A percentile compares a stretch with the other conserved stretches of the same genome.
Evolutionary conservation across 2,888 invertebrate genomes (phyloP).

Genomic region (Lasioglossum leucozonium): DNA sequence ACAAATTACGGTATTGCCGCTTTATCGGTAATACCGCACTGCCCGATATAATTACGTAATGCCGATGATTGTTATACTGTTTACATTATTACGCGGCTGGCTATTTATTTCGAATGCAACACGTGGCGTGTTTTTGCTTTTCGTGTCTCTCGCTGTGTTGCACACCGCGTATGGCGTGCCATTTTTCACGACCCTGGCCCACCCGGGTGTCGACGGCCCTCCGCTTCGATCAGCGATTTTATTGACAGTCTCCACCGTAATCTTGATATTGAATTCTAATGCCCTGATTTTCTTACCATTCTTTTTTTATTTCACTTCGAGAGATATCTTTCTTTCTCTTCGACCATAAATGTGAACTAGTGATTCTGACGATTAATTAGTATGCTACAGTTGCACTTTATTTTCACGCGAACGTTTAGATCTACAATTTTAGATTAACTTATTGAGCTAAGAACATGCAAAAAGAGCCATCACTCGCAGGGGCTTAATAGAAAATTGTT

Average conservation of each 20-base stretch:
- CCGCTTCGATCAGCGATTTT: constrained; percentile 30
- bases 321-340: background rate
- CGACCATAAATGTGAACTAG: background rate
- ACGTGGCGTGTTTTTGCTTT: constrained; percentile 63
- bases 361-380: background rate
- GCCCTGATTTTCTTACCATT: background rate
- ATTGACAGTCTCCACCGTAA: background rate
- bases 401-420: background rate
- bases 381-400: background rate
- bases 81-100: constrained; percentile 59
- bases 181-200: constrained; percentile 39
- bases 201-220: background rate
- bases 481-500: background rate
- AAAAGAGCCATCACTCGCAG: background rate
- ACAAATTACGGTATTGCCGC: constrained; percentile 64
- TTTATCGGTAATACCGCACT: constrained; percentile 56
- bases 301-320: background rate
- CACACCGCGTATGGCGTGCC: constrained; percentile 4
- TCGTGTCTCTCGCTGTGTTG: constrained; percentile 23
- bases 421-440: background rate
- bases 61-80: constrained; percentile 64
- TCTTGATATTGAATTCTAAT: constrained; percentile 20
- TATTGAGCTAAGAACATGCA: background rate
- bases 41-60: constrained; percentile 64
- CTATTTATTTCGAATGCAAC: constrained; percentile 65